A percentile compares a stretch with the other conserved stretches of the same genome.
Conservation (phyloP, 2,113 vertebrate species). For the Cynocephalus volans region DNA sequence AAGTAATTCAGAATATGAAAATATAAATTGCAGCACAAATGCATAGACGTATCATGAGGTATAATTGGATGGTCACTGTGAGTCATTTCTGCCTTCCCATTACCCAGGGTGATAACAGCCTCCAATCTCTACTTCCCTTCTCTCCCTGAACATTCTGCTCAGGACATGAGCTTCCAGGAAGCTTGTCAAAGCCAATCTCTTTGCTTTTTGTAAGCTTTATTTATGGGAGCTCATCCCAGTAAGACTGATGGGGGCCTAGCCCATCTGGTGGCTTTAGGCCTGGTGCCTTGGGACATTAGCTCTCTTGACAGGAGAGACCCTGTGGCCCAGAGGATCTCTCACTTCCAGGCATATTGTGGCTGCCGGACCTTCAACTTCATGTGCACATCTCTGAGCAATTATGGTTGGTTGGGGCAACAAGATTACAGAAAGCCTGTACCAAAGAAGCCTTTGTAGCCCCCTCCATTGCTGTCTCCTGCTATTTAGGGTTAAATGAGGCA, state of each 20-base stretch:
- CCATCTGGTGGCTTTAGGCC: neutral
- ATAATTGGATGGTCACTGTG: neutral
- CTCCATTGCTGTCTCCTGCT: neutral
- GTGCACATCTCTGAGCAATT: neutral
- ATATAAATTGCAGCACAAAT: neutral
- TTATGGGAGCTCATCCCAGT: neutral
- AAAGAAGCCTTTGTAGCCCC: neutral
- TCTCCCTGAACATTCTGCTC: neutral
- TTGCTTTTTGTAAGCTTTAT: neutral
- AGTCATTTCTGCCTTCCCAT: neutral
- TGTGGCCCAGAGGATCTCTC: neutral
- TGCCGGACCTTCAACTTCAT: neutral
- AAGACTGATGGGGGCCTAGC: neutral
- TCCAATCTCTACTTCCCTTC: neutral
- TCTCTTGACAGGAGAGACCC: neutral
- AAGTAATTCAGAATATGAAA: conserved; percentile 8
- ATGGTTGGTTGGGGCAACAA: neutral
- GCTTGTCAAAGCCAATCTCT: neutral
- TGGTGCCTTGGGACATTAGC: neutral
- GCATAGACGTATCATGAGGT: neutral
- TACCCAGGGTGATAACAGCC: neutral
- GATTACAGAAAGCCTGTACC: neutral
- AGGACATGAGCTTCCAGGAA: neutral
- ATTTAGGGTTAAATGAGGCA: neutral
- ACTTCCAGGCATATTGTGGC: neutral